Conservation (phyloP, 2,888 invertebrate species). For the Xestobium rufovillosum region DNA sequence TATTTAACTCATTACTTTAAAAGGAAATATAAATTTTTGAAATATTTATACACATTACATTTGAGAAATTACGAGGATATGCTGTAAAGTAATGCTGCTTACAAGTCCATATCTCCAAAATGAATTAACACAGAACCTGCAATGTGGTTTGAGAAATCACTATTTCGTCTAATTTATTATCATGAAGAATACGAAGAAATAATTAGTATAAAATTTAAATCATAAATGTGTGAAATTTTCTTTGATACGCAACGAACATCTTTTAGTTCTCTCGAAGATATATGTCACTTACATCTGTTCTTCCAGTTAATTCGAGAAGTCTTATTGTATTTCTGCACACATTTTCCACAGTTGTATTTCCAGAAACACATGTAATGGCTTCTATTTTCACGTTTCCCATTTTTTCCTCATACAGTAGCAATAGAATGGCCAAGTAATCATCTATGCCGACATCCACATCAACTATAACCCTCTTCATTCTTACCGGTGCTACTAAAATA, state of each 20-base stretch:
- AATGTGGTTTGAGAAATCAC: too few species aligned
- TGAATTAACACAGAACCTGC: too few species aligned
- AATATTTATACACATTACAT: background rate
- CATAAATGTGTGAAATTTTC: too few species aligned
- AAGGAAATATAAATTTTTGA: background rate
- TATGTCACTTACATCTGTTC: conserved; percentile 54
- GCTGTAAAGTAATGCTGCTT: background rate
- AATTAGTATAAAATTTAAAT: too few species aligned
- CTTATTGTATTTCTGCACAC: conserved; percentile 62
- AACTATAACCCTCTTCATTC: conserved; percentile 41
- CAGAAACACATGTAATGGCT: conserved; percentile 67
- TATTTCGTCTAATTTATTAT: too few species aligned
- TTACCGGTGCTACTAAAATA: too few species aligned
- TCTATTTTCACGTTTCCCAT: conserved; percentile 47
- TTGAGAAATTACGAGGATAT: background rate
- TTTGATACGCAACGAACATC: too few species aligned
- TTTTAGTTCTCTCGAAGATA: too few species aligned
- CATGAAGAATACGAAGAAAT: too few species aligned
- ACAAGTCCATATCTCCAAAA: too few species aligned
- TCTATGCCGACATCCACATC: conserved; percentile 60
- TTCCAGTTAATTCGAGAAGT: conserved; percentile 52
- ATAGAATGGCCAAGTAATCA: conserved; percentile 55
- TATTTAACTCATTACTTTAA: background rate
- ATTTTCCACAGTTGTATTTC: conserved; percentile 64
- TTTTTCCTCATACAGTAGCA: conserved; percentile 50